These are phyloP conservation scores for Teleogryllus occipitalis DNA, from an alignment of 1,140 invertebrate species.

Conservation along the genomic window DNA sequence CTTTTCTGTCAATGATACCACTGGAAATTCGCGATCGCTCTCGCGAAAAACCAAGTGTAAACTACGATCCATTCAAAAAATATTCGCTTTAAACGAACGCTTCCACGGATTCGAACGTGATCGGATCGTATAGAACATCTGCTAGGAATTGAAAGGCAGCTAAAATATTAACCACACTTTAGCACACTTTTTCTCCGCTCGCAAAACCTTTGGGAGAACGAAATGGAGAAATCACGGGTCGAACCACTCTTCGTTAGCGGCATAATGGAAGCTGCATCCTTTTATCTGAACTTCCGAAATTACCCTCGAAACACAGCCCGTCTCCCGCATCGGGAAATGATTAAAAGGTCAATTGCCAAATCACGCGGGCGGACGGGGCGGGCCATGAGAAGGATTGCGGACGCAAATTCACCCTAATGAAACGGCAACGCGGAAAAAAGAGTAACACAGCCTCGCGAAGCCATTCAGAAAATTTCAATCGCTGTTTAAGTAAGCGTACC, in stretches of 20 bases:
- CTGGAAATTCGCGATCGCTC: no score
- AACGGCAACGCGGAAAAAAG: background rate
- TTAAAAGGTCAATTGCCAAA: background rate
- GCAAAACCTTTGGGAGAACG: background rate
- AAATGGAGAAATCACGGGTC: background rate
- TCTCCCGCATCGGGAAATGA: background rate
- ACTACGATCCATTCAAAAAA: no score
- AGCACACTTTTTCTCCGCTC: no score
- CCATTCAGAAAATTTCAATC: constrained; percentile 5
- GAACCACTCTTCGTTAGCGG: background rate
- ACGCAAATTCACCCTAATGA: background rate
- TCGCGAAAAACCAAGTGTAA: no score
- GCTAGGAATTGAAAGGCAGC: no score
- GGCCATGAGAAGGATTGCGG: background rate
- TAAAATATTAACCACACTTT: background rate
- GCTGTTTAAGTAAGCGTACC: background rate
- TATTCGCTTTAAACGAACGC: no score
- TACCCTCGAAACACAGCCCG: background rate
- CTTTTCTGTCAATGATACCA: no score
- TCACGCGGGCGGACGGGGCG: background rate
- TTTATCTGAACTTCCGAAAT: background rate
- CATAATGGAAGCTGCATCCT: background rate
- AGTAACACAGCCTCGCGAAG: background rate
- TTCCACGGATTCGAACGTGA: no score
- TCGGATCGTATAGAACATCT: no score